phyloP scores from a whole-genome alignment of 2,888 invertebrate species.

The Tetropium fuscum region DNA sequence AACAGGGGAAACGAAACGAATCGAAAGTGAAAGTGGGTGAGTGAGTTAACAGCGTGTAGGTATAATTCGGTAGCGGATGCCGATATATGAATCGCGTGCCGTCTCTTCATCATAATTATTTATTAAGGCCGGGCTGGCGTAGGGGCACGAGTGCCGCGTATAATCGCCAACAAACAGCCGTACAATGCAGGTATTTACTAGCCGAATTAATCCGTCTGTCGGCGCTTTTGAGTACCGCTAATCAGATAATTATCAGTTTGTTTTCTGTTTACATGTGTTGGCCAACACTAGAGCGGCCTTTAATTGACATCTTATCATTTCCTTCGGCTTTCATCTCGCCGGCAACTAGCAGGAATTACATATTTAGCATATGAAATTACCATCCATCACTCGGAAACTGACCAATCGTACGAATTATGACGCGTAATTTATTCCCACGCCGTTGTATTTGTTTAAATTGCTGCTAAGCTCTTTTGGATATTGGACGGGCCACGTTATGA shows the following conservation, averaged over 20 bases:
- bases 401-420: slow-evolving; percentile 8
- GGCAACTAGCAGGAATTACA: slow-evolving; percentile 33
- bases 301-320: slow-evolving; percentile 38
- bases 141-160: slow-evolving; percentile 17
- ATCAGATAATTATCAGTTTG: slow-evolving; percentile 44
- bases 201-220: slow-evolving; percentile 37
- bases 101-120: slow-evolving; percentile 24
- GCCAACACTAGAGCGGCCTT: slow-evolving; percentile 29
- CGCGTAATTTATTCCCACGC: slow-evolving; percentile 3
- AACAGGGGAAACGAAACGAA: background rate
- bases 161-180: slow-evolving; percentile 14
- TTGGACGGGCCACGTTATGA: background rate
- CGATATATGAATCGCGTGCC: slow-evolving; percentile 27
- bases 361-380: slow-evolving; percentile 32
- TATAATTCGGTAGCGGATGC: slow-evolving; percentile 13
- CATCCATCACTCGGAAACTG: slow-evolving; percentile 16
- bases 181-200: slow-evolving; percentile 37
- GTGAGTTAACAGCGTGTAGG: background rate
- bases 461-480: slow-evolving; percentile 7
- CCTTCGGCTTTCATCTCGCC: slow-evolving; percentile 34
- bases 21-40: slow-evolving; percentile 13
- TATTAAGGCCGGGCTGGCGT: slow-evolving; percentile 16
- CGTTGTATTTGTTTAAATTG: slow-evolving; percentile 10
- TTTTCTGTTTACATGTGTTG: slow-evolving; percentile 39
- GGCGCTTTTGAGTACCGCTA: slow-evolving; percentile 41